A percentile compares a stretch with the other conserved stretches of the same genome.
These are phyloP conservation scores for Callimorpha dominula DNA, from an alignment of 2,888 invertebrate genomes.

Conservation along the genomic window DNA sequence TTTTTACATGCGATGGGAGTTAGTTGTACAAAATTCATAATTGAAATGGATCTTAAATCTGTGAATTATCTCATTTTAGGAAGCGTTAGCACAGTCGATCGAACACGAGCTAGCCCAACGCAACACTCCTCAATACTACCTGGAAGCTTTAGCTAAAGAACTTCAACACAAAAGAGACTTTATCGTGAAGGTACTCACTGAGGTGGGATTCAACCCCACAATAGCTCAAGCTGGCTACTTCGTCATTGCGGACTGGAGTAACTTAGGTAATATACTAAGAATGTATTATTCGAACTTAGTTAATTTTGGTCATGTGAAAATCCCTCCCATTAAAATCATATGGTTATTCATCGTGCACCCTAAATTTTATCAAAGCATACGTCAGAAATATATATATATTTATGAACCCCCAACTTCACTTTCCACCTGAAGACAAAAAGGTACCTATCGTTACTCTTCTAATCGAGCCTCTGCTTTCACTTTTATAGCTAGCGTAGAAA, in stretches of 20 bases:
- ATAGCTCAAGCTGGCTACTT: constrained; percentile 99
- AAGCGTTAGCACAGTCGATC: constrained; percentile 96
- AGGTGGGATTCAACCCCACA: constrained; percentile 95
- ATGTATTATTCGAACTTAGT: not conserved
- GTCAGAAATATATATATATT: too few species aligned
- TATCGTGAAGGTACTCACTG: constrained; percentile 90
- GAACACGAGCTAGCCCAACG: constrained; percentile 93
- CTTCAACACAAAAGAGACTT: constrained; percentile 92
- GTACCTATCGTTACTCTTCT: too few species aligned
- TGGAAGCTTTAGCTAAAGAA: constrained; percentile 91
- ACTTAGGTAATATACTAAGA: constrained; percentile 84
- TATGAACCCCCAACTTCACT: too few species aligned
- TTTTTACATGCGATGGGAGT: too few species aligned
- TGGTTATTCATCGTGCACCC: too few species aligned
- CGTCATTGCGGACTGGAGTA: constrained; percentile 97
- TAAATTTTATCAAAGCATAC: too few species aligned
- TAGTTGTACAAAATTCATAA: too few species aligned
- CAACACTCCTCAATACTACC: constrained; percentile 93
- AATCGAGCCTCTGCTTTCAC: too few species aligned
- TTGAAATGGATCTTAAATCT: not conserved
- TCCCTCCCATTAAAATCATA: too few species aligned
- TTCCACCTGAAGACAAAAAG: too few species aligned
- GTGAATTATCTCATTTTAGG: constrained; percentile 81
- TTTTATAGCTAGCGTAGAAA: too few species aligned
- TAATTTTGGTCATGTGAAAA: too few species aligned